phyloP scores from a whole-genome alignment of 1,140 invertebrate species.

The Meteorus sp. region DNA sequence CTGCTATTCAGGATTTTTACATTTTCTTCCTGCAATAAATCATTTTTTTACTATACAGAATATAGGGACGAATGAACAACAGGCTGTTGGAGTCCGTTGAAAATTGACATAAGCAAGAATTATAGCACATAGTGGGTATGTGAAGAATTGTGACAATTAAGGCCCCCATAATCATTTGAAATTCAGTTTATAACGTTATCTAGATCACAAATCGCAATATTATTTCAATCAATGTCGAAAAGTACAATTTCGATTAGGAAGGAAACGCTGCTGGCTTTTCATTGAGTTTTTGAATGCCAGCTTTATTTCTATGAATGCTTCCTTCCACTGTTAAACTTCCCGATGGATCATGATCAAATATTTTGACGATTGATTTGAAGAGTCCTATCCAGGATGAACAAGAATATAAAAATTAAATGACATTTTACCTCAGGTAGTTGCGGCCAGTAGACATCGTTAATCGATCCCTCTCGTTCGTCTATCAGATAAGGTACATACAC shows the following conservation, averaged over 20 bases:
- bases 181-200: too few species aligned
- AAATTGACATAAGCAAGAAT: too few species aligned
- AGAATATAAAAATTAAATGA: neutral
- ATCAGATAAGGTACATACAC: constrained; percentile 6
- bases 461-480: neutral
- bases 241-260: too few species aligned
- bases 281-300: too few species aligned
- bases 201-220: too few species aligned
- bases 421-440: neutral
- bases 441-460: constrained; percentile 10
- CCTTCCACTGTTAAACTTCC: too few species aligned
- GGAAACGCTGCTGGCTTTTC: too few species aligned
- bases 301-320: too few species aligned
- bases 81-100: neutral
- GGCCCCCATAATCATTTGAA: too few species aligned
- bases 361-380: neutral
- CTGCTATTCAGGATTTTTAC: constrained; percentile 11
- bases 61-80: neutral
- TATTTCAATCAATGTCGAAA: too few species aligned
- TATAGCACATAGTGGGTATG: too few species aligned
- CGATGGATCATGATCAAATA: neutral
- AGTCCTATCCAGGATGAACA: neutral
- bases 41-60: neutral
- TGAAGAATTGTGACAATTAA: too few species aligned
- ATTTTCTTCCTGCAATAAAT: constrained; percentile 1